Evolutionary conservation across 2,888 invertebrate genomes (phyloP), one percentile per base, ranked within the genome.

Genomic region (Hypomecis punctinalis): DNA sequence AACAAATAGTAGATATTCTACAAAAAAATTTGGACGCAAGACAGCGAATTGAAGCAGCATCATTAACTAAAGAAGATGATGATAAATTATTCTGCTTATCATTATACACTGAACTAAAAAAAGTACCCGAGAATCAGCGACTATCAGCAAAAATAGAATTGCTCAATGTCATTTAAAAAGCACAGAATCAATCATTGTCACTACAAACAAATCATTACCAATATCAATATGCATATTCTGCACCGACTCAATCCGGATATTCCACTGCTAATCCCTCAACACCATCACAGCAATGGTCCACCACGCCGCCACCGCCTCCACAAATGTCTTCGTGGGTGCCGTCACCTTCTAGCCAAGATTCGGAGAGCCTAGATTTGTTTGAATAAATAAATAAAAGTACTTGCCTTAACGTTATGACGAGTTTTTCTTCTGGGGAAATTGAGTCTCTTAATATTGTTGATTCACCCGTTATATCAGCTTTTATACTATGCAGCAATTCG

Each of bases 401-500:
- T 61, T 46, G 57, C 56, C 36, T 56, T 61, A 51, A 66, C 37
- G 51, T 47, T 45, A 13, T 23, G 23, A 23, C 23, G 23, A 65
- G 56, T 67, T 70, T 70, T 67, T 69, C 70, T 70, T 70, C 68
- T 47, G 70, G 68, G 43, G 66, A 67, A 58, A 62, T 48, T 55
- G 55, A 48, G 6, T 54, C 42, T 51, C 60, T 52, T 60, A 59
- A 63, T 42, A 63, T 63, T 63, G 59, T 63, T 58, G 58, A 58
- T 36, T 59, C 36, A 58, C 59, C 48, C 11, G 40, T 40, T 10
- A 40, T 40, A 40, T 40, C 40, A 8, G 10, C 40, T 40, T 40
- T 40, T 61, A 23, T 23, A 23, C 1, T 23, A 2, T 23, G 23
- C 23, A 23, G 23, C 23, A 23, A 23, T 23, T 23, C 23, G 23